Base-by-base conservation (phyloP, 2,113 vertebrate genomes). In the Prunella himalayana region DNA sequence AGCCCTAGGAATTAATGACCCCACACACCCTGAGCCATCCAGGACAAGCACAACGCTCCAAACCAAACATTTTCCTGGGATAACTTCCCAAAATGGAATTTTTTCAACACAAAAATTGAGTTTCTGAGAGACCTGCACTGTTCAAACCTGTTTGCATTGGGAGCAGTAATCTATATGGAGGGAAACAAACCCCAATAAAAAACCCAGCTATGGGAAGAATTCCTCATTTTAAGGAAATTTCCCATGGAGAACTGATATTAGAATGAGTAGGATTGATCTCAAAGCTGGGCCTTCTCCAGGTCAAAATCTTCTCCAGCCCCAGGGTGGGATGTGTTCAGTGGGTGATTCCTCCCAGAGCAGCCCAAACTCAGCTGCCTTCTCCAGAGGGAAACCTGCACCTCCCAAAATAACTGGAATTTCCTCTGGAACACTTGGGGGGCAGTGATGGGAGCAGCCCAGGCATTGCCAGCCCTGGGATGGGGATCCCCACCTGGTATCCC, bases 51-150 rank as follows among this genome's bases (percentile, higher is more conserved):
- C 61, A 73, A 6, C 0, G 4, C 17, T 25, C 49, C 4, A 47
- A 37, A 61, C 10, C 27, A 42, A 60, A 39, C 6, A 22, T 56
- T 42, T n/a, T 16, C 24, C 16, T 0, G 0, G n/a, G n/a, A 60
- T 56, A 64, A 44, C 18, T 37, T 30, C 39, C 15, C 44, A 41
- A 77, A 65, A 60, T 3, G 2, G 50, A 44, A 28, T 14, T 44
- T 66, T 65, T 77, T 11, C 6, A 44, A n/a, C 25, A 49, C 2
- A 57, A 65, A 90, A 73, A n/a, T 37, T 9, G 31, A 17, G 14
- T 35, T 27, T 47, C 31, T 57, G 41, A 33, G 50, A 60, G 49
- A 56, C 7, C 56, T 50, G 15, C 25, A 11, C 47, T 42, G 73
- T 41, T 73, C 59, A 73, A 45, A n/a, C 13, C 31, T 10, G 7